These are phyloP conservation scores for Sebastes variabilis DNA, from an alignment of 2,797 vertebrate genomes.

Conservation along the genomic window DNA sequence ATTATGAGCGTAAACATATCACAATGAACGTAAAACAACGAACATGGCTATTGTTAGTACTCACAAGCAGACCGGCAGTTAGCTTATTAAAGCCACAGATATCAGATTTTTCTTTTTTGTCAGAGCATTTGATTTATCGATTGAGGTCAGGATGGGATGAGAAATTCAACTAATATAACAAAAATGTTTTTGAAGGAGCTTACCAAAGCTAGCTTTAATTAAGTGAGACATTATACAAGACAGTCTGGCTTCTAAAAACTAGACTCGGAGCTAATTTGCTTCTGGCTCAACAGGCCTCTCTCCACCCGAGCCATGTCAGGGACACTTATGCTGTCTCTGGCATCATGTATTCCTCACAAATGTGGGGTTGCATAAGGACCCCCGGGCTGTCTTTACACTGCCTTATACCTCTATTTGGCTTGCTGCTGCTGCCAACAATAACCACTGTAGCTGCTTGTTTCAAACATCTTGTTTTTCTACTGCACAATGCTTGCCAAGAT, in stretches of 20 bases:
- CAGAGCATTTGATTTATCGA: background rate
- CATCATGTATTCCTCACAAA: conserved; percentile 38
- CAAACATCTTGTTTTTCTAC: conserved; percentile 58
- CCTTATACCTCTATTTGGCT: conserved; percentile 55
- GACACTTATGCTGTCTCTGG: conserved; percentile 46
- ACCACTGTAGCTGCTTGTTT: conserved; percentile 53
- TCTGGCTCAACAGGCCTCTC: conserved; percentile 21
- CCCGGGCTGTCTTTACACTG: conserved; percentile 32
- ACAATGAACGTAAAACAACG: too few species aligned
- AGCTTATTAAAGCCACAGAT: too few species aligned
- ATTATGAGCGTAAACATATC: too few species aligned
- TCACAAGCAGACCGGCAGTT: too few species aligned
- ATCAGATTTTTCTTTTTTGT: background rate
- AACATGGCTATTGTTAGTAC: too few species aligned
- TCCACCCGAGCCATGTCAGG: conserved; percentile 39
- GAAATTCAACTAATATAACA: background rate
- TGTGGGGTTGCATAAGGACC: conserved; percentile 46
- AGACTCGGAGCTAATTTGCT: conserved; percentile 21
- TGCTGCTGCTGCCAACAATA: conserved; percentile 61
- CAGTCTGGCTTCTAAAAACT: conserved; percentile 11
- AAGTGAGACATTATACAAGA: conserved; percentile 10
- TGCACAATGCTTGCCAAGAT: conserved; percentile 49
- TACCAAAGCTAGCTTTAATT: background rate
- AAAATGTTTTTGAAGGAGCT: background rate
- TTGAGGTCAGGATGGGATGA: accelerated